Percentiles rank a stretch among this genome's conserved stretches.
Evolutionary conservation across 2,113 vertebrate genomes (phyloP).

Genomic region (Spea multiplicata): DNA sequence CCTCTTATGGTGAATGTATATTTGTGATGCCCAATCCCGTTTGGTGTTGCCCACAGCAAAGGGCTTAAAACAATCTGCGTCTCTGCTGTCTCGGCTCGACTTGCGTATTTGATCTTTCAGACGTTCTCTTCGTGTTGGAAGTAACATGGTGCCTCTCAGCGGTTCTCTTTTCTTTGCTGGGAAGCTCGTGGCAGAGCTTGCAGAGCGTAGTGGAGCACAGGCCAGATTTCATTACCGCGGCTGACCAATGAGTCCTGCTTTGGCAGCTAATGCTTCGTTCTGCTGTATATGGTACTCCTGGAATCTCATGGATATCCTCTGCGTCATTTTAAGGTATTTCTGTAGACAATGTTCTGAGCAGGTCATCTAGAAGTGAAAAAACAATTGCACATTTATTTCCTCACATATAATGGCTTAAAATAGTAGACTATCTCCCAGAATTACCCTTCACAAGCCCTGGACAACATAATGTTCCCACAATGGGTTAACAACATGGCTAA

Average conservation of each 20-base stretch:
- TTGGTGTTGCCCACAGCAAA: background rate
- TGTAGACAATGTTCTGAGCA: conserved; percentile 95
- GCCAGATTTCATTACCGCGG: conserved; percentile 66
- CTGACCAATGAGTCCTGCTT: conserved; percentile 86
- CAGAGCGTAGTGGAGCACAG: background rate
- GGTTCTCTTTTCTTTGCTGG: background rate
- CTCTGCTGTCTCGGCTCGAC: background rate
- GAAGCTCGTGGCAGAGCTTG: background rate
- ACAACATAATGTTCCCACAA: too few relatives aligned
- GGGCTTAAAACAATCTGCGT: background rate
- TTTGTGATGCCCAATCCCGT: background rate
- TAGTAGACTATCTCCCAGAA: too few relatives aligned
- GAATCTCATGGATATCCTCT: conserved; percentile 97
- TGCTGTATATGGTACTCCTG: conserved; percentile 99
- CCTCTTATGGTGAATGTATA: background rate
- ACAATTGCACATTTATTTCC: too few relatives aligned
- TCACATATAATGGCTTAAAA: too few relatives aligned
- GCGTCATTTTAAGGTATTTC: conserved; percentile 98
- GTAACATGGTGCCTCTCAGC: background rate
- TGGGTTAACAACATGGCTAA: background rate
- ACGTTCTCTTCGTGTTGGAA: background rate
- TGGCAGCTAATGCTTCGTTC: conserved; percentile 94
- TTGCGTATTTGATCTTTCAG: background rate
- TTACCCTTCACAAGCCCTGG: too few relatives aligned
- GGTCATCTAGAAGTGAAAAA: conserved; percentile 67